Evolutionary conservation across 2,797 vertebrate genomes (phyloP).

Genomic region (Chaenodraco wilsoni): DNA sequence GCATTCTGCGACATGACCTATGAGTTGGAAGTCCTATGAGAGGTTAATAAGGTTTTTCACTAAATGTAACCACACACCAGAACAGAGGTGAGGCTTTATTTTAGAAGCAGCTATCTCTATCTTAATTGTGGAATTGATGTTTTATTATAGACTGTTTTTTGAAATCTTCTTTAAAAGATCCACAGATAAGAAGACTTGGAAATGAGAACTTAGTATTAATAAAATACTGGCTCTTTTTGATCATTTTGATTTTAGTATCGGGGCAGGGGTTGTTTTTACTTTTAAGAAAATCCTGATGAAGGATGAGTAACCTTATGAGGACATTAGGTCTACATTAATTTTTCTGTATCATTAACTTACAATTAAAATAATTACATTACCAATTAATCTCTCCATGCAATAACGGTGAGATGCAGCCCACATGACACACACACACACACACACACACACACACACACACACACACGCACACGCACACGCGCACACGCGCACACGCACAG

Average conservation of each 20-base stretch:
- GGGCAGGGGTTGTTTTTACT: neutral
- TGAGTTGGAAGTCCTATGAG: constrained; percentile 18
- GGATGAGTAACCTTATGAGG: neutral
- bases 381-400: neutral
- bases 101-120: neutral
- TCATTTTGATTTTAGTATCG: neutral
- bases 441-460: constrained; percentile 18
- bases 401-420: neutral
- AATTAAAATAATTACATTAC: neutral
- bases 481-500: neutral
- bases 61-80: neutral
- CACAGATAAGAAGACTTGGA: neutral
- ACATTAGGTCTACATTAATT: neutral
- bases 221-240: neutral
- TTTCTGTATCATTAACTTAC: neutral
- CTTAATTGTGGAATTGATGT: neutral
- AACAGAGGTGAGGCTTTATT: neutral
- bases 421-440: neutral
- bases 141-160: neutral
- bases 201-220: neutral
- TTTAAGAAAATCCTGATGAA: neutral
- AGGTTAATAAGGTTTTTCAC: constrained; percentile 19
- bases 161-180: neutral
- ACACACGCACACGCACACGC: constrained; percentile 19
- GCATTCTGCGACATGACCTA: constrained; percentile 30